Percentiles rank a stretch among this genome's conserved stretches.
These are phyloP conservation scores for Drosophila cognata DNA, from an alignment of 2,888 invertebrate genomes.

Conservation along the genomic window DNA sequence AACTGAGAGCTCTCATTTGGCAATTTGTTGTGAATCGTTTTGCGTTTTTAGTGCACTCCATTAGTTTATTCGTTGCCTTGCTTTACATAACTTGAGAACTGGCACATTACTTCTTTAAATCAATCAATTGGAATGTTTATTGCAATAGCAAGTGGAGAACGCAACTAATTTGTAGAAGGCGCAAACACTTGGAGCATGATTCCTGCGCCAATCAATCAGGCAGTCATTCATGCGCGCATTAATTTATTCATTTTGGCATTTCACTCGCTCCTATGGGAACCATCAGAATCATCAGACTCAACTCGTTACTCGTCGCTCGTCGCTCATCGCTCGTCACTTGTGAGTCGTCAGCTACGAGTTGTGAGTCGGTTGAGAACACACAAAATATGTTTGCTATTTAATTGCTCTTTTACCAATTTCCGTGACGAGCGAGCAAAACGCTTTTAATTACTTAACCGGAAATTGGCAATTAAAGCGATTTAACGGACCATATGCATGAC, in stretches of 20 bases:
- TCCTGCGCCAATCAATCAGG: constrained; percentile 60
- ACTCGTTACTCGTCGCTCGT: constrained; percentile 4
- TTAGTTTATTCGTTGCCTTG: neutral
- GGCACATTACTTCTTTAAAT: neutral
- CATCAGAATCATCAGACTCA: neutral
- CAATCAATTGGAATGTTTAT: constrained; percentile 34
- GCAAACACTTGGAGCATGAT: constrained; percentile 16
- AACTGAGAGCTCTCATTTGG: neutral
- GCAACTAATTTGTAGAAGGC: constrained; percentile 10
- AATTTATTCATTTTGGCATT: constrained; percentile 72
- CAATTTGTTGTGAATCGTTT: neutral
- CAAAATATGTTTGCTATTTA: constrained; percentile 73
- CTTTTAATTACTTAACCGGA: constrained; percentile 81
- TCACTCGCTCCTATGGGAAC: neutral
- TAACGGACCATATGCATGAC: constrained; percentile 78
- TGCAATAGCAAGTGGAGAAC: neutral
- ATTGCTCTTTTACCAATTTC: constrained; percentile 73
- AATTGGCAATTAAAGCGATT: constrained; percentile 82
- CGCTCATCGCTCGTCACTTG: constrained; percentile 11
- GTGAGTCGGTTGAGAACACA: constrained; percentile 32
- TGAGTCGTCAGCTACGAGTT: constrained; percentile 1
- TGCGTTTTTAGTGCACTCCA: neutral
- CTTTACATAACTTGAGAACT: neutral
- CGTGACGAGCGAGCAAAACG: constrained; percentile 62
- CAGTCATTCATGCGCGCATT: constrained; percentile 67